A percentile compares a stretch with the other conserved stretches of the same genome.
Conservation (phyloP, 2,888 invertebrate genomes). For the Andrena haemorrhoa region DNA sequence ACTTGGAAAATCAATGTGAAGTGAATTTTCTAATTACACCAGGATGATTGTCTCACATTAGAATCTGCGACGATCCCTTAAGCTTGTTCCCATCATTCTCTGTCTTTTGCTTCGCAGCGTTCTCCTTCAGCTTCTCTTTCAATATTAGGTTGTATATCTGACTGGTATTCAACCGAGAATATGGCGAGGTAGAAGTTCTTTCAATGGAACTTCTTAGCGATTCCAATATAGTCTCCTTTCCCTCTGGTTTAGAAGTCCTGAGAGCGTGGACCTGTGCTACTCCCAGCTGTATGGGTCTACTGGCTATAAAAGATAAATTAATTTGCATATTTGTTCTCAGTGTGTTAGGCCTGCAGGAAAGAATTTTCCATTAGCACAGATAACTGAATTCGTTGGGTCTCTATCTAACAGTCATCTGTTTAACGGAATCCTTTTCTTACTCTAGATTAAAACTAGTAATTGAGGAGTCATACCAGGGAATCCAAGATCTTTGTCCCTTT, state of each 20-base stretch:
- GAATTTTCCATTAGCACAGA: too few relatives aligned
- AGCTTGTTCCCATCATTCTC: background rate
- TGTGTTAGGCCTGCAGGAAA: too few relatives aligned
- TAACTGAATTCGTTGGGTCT: too few relatives aligned
- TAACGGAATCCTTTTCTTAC: background rate
- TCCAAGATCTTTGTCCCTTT: slow-evolving; percentile 15
- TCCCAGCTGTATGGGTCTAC: slow-evolving; percentile 6
- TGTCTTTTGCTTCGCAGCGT: slow-evolving; percentile 16
- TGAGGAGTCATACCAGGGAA: slow-evolving; percentile 27
- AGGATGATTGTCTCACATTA: slow-evolving; percentile 17
- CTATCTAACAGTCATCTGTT: too few relatives aligned
- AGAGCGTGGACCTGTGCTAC: background rate
- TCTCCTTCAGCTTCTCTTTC: slow-evolving; percentile 41
- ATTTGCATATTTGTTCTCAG: background rate
- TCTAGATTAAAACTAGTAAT: background rate
- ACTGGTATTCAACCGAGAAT: slow-evolving; percentile 19
- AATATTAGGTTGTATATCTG: slow-evolving; percentile 46
- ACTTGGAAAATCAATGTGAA: background rate
- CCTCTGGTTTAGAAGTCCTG: slow-evolving; percentile 2
- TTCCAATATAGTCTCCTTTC: slow-evolving; percentile 41
- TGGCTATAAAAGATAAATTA: slow-evolving; percentile 5
- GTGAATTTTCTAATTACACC: background rate
- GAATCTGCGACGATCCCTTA: background rate
- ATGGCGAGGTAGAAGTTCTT: background rate
- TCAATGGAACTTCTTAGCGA: slow-evolving; percentile 35